Evolutionary conservation across 2,113 vertebrate species (phyloP), one percentile per base, ranked within the genome.

Genomic region (Podiceps cristatus): DNA sequence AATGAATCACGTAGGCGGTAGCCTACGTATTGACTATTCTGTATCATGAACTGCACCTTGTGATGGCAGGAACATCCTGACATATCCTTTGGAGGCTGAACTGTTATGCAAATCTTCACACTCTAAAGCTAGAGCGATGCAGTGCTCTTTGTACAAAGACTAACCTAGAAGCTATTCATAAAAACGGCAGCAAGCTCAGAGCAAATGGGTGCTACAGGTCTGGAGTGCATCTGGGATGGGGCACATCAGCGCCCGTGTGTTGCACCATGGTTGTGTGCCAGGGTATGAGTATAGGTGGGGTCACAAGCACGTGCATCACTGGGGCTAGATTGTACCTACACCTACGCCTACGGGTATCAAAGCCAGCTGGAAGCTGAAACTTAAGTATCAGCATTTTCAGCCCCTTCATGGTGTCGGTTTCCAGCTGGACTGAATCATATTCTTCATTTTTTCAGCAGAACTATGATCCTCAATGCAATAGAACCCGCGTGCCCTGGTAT

Each of bases 191-290:
- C 74, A 60, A 90, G 74, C 75, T 64, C 67, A 18, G 45, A 88
- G 59, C 16, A 49, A 52, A 63, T 19, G 11, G 14, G 3, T 73
- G 40, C 17, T 53, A 0, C 2, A 13, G 44, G 59, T 55, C 88
- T 68, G 91, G 77, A 90, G 44, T 14, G 9, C 29, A 13, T 37
- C 47, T 44, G 47, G 66, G n/a, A 55, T 52, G 10, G 62, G 49
- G 40, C 44, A 37, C 23, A 23, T 20, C 56, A 17, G 24, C n/a
- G 60, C 50, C 49, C 12, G 7, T 35, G 1, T 14, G 18, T 44
- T 3, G 1, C 8, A 14, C 10, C 16, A 29, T 0, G 1, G 28
- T 35, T 53, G 42, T 59, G 56, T 82, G 69, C 56, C 71, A 29
- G 49, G 35, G 17, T 47, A 3, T 6, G 3, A 40, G 45, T 28